A percentile compares a stretch with the other conserved stretches of the same genome.
Conservation (phyloP, 2,888 invertebrate species). For the Portevinia maculata region DNA sequence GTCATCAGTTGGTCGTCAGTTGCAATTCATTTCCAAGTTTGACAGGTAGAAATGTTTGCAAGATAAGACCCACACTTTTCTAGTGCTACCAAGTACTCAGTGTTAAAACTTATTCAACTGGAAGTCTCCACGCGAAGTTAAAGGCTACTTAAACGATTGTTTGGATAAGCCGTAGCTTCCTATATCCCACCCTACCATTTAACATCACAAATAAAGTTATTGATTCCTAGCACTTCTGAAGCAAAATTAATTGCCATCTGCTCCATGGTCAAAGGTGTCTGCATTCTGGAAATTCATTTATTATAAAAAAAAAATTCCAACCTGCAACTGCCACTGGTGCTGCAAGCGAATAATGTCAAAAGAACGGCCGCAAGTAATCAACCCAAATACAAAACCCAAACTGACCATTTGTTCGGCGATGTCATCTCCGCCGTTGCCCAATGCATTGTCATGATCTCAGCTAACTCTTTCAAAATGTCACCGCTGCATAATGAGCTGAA, state of each 20-base stretch:
- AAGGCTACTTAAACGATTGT: too few relatives aligned
- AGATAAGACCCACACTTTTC: too few relatives aligned
- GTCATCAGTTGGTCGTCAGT: too few relatives aligned
- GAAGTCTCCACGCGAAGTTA: too few relatives aligned
- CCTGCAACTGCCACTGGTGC: constrained; percentile 41
- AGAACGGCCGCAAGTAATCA: constrained; percentile 26
- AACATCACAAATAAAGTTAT: too few relatives aligned
- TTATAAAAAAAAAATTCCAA: constrained; percentile 48
- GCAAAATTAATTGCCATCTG: constrained; percentile 10
- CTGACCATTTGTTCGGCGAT: constrained; percentile 28
- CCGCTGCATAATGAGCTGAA: constrained; percentile 61
- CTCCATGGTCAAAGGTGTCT: background rate
- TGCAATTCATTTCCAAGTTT: too few relatives aligned
- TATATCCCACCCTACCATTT: too few relatives aligned
- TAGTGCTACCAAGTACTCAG: too few relatives aligned
- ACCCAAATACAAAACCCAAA: constrained; percentile 1
- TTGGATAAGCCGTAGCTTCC: too few relatives aligned
- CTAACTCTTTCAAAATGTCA: constrained; percentile 21
- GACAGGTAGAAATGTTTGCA: too few relatives aligned
- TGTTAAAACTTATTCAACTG: too few relatives aligned
- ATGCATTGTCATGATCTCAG: constrained; percentile 48
- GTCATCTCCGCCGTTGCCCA: constrained; percentile 13
- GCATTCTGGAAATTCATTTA: constrained; percentile 6
- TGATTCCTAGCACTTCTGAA: background rate
- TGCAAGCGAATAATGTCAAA: background rate